phyloP scores from a whole-genome alignment of 2,797 vertebrate species.

The Chanos chanos region DNA sequence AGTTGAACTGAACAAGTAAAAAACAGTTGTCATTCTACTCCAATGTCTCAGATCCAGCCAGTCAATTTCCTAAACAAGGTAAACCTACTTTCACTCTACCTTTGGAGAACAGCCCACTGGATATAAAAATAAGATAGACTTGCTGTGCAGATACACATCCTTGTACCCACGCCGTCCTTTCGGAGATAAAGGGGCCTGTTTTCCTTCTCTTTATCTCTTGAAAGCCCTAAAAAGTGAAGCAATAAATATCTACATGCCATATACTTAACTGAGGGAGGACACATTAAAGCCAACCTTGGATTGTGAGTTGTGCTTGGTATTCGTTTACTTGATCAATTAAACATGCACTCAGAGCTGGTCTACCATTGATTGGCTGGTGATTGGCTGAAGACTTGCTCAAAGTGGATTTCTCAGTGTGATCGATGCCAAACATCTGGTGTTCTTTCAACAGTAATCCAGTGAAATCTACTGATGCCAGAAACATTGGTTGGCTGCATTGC shows the following conservation, averaged over 20 bases:
- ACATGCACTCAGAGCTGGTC: constrained; percentile 53
- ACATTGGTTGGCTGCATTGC: no score
- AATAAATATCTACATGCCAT: no score
- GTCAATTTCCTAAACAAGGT: constrained; percentile 16
- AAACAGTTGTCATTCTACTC: constrained; percentile 17
- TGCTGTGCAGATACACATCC: constrained; percentile 4
- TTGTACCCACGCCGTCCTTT: constrained; percentile 13
- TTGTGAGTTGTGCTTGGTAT: constrained; percentile 55
- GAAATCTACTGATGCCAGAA: background rate
- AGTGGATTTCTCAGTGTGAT: constrained; percentile 51
- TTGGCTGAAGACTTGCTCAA: constrained; percentile 44
- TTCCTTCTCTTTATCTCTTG: constrained; percentile 18
- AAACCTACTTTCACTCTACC: constrained; percentile 34
- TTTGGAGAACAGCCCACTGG: background rate
- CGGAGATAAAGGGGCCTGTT: constrained; percentile 18
- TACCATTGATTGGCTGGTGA: constrained; percentile 58
- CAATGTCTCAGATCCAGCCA: background rate
- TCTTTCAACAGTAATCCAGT: background rate
- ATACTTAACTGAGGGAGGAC: no score
- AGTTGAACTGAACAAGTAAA: constrained; percentile 15
- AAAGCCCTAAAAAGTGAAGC: constrained; percentile 14
- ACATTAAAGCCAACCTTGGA: constrained; percentile 36
- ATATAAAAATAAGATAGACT: constrained; percentile 31
- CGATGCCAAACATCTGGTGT: background rate
- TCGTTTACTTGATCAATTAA: constrained; percentile 62